Evolutionary conservation across 1,140 invertebrate genomes (phyloP), one percentile per base, ranked within the genome.

Genomic region (Heliconius hermathena): DNA sequence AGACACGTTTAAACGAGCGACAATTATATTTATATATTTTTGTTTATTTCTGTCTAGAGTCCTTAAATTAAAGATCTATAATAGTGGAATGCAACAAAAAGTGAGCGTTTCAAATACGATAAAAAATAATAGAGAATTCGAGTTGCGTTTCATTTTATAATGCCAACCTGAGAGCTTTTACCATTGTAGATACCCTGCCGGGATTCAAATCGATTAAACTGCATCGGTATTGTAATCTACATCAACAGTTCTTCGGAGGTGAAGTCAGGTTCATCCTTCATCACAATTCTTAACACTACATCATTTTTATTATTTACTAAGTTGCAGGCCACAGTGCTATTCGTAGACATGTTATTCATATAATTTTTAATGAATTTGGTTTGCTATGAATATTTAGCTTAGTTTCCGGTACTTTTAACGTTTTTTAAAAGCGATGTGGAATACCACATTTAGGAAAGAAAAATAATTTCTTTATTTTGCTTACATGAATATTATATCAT

Each of bases 161-260:
- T 83, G 60, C 60, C 83, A 80, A 82, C 83, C 74, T 78, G 77
- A 41, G 49, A 70, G 38, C 74, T 38, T 66, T 49, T 54, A 49
- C 70, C 71, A 74, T 74, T 54, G 70, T 75, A 82, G 73, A 82
- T 76, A 86, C 83, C 88, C 88, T 84, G 86, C 83, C 81, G 90
- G 73, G 86, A 84, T 82, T 84, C 79, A 79, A 86, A 90, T 91
- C 86, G 85, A 88, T 86, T 85, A 81, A 73, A n/a, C 78, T 73
- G 80, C 74, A 78, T 78, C 78, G 76, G 77, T 80, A 81, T 82
- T 79, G 75, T 80, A 81, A 82, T 82, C 78, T 77, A 81, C 81
- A 81, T 81, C 60, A 66, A 72, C 74, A 76, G 66, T 29, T 26
- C 38, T 66, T 66, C 11, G 22, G 60, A 66, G 5, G 5, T 66